Percentiles rank a stretch among this genome's conserved stretches.
Conservation (phyloP, 2,888 invertebrate species). For the Stenolophus ochropezus region DNA sequence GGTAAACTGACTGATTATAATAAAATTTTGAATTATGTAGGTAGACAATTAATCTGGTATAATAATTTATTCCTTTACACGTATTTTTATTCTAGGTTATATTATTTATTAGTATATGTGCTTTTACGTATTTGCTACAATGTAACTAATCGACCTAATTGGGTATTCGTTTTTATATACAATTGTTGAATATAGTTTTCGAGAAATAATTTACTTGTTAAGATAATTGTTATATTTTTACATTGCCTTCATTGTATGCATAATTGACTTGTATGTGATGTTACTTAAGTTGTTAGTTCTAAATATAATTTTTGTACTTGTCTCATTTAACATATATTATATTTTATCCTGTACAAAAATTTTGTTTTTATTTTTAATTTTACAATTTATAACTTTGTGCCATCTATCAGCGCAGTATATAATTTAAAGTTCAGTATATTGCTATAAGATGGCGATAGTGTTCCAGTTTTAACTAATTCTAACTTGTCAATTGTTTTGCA, state of each 20-base stretch:
- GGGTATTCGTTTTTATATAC: not conserved
- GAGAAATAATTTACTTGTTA: slow-evolving; percentile 21
- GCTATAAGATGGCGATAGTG: not conserved
- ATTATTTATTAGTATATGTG: slow-evolving; percentile 18
- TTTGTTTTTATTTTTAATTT: too few species aligned
- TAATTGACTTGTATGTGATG: slow-evolving; percentile 34
- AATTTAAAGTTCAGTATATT: not conserved
- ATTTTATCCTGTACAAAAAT: not conserved
- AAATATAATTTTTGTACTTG: slow-evolving; percentile 56
- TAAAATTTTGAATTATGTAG: slow-evolving; percentile 21
- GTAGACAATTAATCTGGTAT: slow-evolving; percentile 9
- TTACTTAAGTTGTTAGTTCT: slow-evolving; percentile 41
- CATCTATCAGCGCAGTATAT: not conserved
- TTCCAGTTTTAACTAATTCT: not conserved
- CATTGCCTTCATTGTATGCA: slow-evolving; percentile 31
- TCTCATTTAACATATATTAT: slow-evolving; percentile 36
- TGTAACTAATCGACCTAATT: slow-evolving; percentile 30
- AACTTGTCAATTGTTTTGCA: not conserved
- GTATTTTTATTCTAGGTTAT: not conserved
- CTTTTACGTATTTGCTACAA: slow-evolving; percentile 32
- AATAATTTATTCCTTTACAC: not conserved
- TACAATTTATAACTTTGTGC: not conserved
- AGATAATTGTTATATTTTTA: slow-evolving; percentile 41
- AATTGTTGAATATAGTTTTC: slow-evolving; percentile 14
- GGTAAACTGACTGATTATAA: slow-evolving; percentile 41